Evolutionary conservation across 2,797 vertebrate species (phyloP).

Genomic region (Myotis findleyi): DNA sequence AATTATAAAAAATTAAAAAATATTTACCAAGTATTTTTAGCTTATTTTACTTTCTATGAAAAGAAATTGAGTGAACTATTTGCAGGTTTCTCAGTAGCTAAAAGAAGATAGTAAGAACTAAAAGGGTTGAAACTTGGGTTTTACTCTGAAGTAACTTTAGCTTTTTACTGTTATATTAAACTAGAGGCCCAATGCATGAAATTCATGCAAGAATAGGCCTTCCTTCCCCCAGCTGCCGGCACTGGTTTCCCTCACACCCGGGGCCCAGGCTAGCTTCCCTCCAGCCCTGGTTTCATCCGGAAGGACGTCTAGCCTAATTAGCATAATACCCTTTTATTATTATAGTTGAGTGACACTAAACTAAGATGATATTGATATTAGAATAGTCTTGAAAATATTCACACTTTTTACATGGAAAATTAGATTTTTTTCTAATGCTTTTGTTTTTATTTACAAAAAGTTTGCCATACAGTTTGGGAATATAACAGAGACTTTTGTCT

Average conservation of each 20-base stretch:
- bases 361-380: background rate
- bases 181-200: too few relatives aligned
- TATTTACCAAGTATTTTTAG: constrained; percentile 33
- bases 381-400: background rate
- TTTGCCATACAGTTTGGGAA: background rate
- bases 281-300: too few relatives aligned
- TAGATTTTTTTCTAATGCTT: background rate
- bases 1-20: constrained; percentile 34
- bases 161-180: background rate
- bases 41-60: background rate
- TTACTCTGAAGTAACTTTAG: constrained; percentile 26
- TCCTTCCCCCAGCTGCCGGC: too few relatives aligned
- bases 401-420: background rate
- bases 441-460: constrained; percentile 47
- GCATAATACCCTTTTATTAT: background rate
- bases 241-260: too few relatives aligned
- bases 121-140: constrained; percentile 29
- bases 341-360: background rate
- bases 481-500: background rate
- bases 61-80: background rate
- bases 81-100: constrained; percentile 19
- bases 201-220: background rate
- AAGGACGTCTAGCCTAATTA: too few relatives aligned
- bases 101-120: constrained; percentile 1
- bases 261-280: too few relatives aligned